A percentile compares a stretch with the other conserved stretches of the same genome.
Conservation (phyloP, 2,797 vertebrate species). For the Poecilia velifera region DNA sequence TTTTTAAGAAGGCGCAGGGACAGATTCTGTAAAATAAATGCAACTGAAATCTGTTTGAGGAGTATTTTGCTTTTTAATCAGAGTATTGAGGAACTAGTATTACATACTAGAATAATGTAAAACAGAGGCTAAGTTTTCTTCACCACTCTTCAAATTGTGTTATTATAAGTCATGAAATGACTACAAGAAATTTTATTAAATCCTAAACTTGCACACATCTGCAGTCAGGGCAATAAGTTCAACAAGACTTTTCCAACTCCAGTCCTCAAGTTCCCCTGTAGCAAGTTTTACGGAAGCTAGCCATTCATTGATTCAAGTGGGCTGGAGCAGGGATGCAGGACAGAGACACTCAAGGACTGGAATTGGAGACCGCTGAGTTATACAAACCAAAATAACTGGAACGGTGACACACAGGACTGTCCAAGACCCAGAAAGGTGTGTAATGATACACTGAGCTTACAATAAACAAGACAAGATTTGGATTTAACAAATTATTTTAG, state of each 20-base stretch:
- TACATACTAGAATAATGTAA: too few relatives aligned
- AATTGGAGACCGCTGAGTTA: neutral
- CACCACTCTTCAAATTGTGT: neutral
- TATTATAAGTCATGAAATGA: neutral
- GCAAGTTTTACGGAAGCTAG: neutral
- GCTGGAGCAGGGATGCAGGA: neutral
- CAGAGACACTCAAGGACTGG: too few relatives aligned
- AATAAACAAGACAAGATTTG: neutral
- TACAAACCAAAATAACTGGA: neutral
- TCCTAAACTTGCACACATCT: neutral
- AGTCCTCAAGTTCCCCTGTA: neutral
- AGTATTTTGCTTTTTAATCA: neutral
- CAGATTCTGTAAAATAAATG: neutral
- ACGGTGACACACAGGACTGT: neutral
- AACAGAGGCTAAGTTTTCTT: neutral
- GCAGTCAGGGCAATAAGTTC: neutral
- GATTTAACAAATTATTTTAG: neutral
- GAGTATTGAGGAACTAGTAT: neutral
- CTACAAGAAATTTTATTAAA: neutral
- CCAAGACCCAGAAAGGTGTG: neutral
- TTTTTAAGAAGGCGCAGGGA: neutral
- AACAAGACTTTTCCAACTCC: neutral
- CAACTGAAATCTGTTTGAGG: neutral
- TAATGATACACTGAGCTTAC: neutral
- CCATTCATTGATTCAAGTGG: neutral